Conservation (phyloP, 2,888 invertebrate species). For the Eilema griseolum region DNA sequence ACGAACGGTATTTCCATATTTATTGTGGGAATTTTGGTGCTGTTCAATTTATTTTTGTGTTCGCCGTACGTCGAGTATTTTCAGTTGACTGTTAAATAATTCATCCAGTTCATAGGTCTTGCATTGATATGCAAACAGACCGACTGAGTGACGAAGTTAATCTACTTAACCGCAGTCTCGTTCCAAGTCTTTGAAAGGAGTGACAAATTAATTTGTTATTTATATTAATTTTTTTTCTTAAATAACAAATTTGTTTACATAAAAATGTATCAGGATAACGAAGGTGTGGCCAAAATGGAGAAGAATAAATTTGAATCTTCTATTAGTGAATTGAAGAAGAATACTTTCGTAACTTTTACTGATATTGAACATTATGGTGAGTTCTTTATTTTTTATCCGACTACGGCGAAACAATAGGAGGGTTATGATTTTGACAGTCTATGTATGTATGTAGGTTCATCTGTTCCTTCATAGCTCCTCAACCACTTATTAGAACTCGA, state of each 20-base stretch:
- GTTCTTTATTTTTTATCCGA: slow-evolving; percentile 38
- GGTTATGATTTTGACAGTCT: too few species aligned
- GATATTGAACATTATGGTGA: slow-evolving; percentile 77
- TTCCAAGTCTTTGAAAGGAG: slow-evolving; percentile 26
- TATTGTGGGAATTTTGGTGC: not conserved
- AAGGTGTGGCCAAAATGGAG: slow-evolving; percentile 61
- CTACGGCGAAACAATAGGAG: too few species aligned
- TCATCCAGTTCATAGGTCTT: slow-evolving; percentile 75
- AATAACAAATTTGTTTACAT: not conserved
- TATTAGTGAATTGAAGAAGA: slow-evolving; percentile 80
- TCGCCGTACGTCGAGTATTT: slow-evolving; percentile 53
- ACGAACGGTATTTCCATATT: not conserved
- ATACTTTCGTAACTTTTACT: slow-evolving; percentile 71
- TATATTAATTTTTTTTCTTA: slow-evolving; percentile 7
- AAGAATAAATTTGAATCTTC: slow-evolving; percentile 79
- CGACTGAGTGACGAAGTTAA: slow-evolving; percentile 13
- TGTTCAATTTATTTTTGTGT: not conserved
- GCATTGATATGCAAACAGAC: slow-evolving; percentile 66
- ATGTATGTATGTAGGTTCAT: too few species aligned
- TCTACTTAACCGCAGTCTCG: slow-evolving; percentile 28
- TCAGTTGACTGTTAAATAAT: slow-evolving; percentile 69
- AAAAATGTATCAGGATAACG: slow-evolving; percentile 74
- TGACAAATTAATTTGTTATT: slow-evolving; percentile 18
- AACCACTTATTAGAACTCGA: too few species aligned
- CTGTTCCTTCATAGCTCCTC: too few species aligned